phyloP scores from a whole-genome alignment of 2,797 vertebrate species.

The Chelidonichthys spinosus region DNA sequence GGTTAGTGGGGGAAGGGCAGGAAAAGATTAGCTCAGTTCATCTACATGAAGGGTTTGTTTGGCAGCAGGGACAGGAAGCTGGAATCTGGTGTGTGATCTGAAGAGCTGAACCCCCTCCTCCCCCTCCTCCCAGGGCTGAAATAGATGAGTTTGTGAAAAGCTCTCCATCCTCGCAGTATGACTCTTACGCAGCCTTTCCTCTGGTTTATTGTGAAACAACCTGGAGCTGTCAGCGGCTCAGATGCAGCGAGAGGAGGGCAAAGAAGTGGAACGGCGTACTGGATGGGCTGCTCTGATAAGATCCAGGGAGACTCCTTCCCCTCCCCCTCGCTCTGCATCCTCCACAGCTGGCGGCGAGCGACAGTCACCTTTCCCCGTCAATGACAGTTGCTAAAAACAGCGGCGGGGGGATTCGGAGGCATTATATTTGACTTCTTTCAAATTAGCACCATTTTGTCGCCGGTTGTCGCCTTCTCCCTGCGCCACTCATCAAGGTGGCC shows the following conservation, averaged over 20 bases:
- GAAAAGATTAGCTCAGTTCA: conserved; percentile 53
- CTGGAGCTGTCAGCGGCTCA: conserved; percentile 67
- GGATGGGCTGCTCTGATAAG: conserved; percentile 67
- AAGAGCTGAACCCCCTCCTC: conserved; percentile 20
- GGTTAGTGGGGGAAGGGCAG: no score
- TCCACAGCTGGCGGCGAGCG: conserved; percentile 48
- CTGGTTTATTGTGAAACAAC: conserved; percentile 66
- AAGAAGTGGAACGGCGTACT: conserved; percentile 63
- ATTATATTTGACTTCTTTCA: conserved; percentile 71
- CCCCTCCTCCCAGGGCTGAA: conserved; percentile 13
- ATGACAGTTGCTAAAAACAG: conserved; percentile 63
- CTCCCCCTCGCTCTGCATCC: conserved; percentile 12
- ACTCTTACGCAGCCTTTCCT: conserved; percentile 48
- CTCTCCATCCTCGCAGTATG: conserved; percentile 59
- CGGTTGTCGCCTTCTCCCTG: conserved; percentile 44
- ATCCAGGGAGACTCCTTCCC: conserved; percentile 65
- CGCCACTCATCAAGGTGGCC: conserved; percentile 59
- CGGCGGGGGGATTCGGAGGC: conserved; percentile 54
- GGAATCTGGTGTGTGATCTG: conserved; percentile 30
- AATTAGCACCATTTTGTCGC: conserved; percentile 63
- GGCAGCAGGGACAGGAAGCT: conserved; percentile 26
- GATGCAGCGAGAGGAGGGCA: conserved; percentile 53
- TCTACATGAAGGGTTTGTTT: conserved; percentile 53
- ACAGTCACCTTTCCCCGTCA: conserved; percentile 63
- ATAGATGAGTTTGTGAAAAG: conserved; percentile 52